Evolutionary conservation across 2,797 vertebrate species (phyloP).

Genomic region (Spheniscus humboldti): DNA sequence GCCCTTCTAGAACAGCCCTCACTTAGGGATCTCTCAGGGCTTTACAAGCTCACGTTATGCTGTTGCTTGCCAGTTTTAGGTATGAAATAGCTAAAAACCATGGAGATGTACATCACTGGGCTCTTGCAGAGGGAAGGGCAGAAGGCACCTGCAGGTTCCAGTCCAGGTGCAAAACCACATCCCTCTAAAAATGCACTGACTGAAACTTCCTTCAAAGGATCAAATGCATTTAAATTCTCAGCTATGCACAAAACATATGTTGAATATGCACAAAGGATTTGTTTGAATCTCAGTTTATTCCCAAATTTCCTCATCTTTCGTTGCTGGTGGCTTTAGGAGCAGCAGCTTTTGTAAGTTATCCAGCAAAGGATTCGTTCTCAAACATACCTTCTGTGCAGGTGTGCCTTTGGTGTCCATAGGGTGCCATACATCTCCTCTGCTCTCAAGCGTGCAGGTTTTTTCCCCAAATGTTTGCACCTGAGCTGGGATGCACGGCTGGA

Average conservation of each 20-base stretch:
- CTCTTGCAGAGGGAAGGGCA: background rate
- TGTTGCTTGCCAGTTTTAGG: background rate
- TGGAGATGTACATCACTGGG: background rate
- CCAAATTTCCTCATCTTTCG: background rate
- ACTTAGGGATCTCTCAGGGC: background rate
- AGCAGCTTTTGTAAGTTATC: background rate
- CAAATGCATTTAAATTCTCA: background rate
- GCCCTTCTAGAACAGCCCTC: background rate
- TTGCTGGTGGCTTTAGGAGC: background rate
- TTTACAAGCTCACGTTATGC: background rate
- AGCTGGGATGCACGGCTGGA: background rate
- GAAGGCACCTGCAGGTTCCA: background rate
- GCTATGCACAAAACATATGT: background rate
- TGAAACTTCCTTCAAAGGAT: background rate
- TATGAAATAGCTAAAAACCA: background rate
- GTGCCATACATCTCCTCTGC: background rate
- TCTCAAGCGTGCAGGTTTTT: background rate
- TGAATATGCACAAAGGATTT: background rate
- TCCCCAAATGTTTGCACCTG: background rate
- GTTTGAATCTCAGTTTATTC: background rate
- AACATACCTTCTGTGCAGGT: background rate
- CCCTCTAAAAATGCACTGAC: accelerated
- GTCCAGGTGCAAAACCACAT: background rate
- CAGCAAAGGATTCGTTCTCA: background rate
- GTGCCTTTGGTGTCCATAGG: background rate